phyloP scores from a whole-genome alignment of 1,140 invertebrate species.

The Magallana angulata region DNA sequence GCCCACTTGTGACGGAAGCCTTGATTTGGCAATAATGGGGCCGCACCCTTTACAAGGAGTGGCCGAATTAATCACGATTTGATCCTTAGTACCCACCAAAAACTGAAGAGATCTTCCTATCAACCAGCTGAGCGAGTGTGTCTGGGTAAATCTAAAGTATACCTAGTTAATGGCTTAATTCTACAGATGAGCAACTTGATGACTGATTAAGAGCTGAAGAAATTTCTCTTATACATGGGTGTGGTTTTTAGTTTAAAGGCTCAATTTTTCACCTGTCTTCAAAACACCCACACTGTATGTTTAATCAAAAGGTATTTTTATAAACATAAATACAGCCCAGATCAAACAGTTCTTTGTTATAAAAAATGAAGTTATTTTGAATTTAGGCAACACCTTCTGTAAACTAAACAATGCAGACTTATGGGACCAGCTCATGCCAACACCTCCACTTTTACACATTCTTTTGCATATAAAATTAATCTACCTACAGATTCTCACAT shows the following conservation, averaged over 20 bases:
- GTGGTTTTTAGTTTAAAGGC: slow-evolving; percentile 11
- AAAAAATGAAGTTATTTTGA: background rate
- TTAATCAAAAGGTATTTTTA: background rate
- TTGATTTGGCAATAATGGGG: background rate
- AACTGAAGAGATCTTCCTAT: background rate
- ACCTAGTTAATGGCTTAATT: background rate
- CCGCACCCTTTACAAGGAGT: slow-evolving; percentile 13
- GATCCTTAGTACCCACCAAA: background rate
- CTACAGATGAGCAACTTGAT: background rate
- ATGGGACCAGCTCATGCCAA: background rate
- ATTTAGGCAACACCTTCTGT: background rate
- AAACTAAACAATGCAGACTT: background rate
- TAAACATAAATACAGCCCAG: background rate
- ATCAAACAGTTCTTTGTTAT: slow-evolving; percentile 11
- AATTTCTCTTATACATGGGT: background rate
- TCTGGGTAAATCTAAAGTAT: background rate
- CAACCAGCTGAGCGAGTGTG: background rate
- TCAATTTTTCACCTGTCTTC: background rate
- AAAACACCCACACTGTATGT: slow-evolving; percentile 9
- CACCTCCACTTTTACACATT: background rate
- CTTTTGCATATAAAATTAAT: background rate
- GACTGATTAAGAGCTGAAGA: background rate
- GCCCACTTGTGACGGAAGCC: background rate
- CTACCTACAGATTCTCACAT: background rate
- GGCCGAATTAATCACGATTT: background rate